These are phyloP conservation scores for Andrena fulva DNA, from an alignment of 2,888 invertebrate genomes.

Conservation along the genomic window DNA sequence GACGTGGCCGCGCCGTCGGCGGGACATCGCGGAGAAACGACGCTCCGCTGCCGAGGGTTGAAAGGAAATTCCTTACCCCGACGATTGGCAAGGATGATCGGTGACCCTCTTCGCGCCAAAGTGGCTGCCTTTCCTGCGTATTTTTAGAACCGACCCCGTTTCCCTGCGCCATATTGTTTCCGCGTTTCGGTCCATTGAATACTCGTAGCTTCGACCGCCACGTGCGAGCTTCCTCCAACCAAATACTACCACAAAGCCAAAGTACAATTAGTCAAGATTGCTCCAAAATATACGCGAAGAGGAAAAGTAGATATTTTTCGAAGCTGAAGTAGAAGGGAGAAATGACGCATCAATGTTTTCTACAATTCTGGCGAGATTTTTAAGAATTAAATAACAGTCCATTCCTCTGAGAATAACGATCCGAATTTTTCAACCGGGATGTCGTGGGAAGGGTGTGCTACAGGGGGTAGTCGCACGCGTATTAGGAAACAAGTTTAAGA, in stretches of 20 bases:
- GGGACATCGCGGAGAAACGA: slow-evolving; percentile 64
- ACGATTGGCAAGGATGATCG: slow-evolving; percentile 48
- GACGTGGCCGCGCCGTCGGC: slow-evolving; percentile 43
- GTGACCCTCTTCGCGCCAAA: slow-evolving; percentile 12
- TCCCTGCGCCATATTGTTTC: not conserved
- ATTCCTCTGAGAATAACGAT: slow-evolving; percentile 24
- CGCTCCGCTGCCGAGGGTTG: slow-evolving; percentile 46
- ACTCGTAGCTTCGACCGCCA: not conserved
- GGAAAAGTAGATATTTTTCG: too few relatives aligned
- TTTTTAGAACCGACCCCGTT: slow-evolving; percentile 36
- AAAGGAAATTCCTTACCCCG: slow-evolving; percentile 59
- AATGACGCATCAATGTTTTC: too few relatives aligned
- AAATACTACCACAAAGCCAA: too few relatives aligned
- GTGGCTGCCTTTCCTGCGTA: not conserved
- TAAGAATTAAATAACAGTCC: not conserved
- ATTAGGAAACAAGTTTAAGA: slow-evolving; percentile 63
- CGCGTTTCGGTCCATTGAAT: not conserved
- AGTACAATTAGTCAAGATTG: too few relatives aligned
- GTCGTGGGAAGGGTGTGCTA: slow-evolving; percentile 14
- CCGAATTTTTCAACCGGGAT: slow-evolving; percentile 4
- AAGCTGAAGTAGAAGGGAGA: too few relatives aligned
- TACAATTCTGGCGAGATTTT: not conserved
- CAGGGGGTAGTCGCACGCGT: slow-evolving; percentile 35
- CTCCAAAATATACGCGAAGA: too few relatives aligned
- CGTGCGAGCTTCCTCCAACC: not conserved